Percentiles rank a stretch among this genome's conserved stretches.
These are phyloP conservation scores for Athrips mouffetella DNA, from an alignment of 2,888 invertebrate species.

Conservation along the genomic window DNA sequence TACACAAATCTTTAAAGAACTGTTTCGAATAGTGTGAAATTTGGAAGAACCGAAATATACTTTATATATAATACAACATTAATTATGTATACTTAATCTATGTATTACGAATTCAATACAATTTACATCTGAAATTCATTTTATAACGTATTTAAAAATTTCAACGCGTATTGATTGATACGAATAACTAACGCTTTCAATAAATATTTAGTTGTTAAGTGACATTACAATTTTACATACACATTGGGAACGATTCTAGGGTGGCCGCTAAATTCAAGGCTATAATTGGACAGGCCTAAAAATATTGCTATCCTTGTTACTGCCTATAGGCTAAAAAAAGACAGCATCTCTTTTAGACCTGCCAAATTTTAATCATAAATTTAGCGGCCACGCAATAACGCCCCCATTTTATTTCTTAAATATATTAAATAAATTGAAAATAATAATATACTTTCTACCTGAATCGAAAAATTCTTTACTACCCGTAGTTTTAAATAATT, in stretches of 20 bases:
- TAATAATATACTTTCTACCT: conserved; percentile 4
- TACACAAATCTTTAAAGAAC: too few species aligned
- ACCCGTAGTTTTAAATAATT: conserved; percentile 24
- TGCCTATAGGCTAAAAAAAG: too few species aligned
- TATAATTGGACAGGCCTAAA: too few species aligned
- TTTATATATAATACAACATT: conserved; percentile 31
- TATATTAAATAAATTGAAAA: conserved; percentile 23
- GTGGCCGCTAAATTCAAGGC: too few species aligned
- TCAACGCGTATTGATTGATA: conserved; percentile 37
- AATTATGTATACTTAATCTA: conserved; percentile 19
- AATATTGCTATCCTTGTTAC: too few species aligned
- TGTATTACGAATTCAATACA: conserved; percentile 32
- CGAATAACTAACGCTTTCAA: conserved; percentile 46
- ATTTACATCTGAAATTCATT: conserved; percentile 36
- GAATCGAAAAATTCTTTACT: conserved; percentile 13
- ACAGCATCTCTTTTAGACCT: too few species aligned
- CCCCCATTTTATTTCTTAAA: conserved; percentile 38
- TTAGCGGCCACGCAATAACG: too few species aligned
- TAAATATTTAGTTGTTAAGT: conserved; percentile 49
- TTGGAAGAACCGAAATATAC: conserved; percentile 23
- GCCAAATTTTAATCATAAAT: too few species aligned
- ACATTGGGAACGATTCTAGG: too few species aligned
- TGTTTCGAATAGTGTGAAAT: conserved; percentile 33
- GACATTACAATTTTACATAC: conserved; percentile 51
- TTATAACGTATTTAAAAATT: conserved; percentile 36